Percentiles rank a stretch among this genome's conserved stretches.
Evolutionary conservation across 1,140 invertebrate genomes (phyloP).

Genomic region (Diorhabda elongata): DNA sequence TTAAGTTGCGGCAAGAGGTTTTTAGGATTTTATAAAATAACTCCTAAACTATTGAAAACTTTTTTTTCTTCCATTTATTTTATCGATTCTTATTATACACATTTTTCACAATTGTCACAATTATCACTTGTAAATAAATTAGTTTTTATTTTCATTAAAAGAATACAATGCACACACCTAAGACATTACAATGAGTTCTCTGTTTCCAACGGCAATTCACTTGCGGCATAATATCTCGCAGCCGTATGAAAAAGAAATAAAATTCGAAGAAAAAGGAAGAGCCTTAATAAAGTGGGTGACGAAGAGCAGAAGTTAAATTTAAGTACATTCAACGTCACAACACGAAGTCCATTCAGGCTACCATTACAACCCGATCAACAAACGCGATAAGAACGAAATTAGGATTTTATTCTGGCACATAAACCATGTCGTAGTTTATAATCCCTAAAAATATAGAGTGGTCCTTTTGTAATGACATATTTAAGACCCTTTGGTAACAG

Average conservation of each 20-base stretch:
- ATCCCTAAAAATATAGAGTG: conserved; percentile 2
- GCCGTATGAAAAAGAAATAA: conserved; percentile 1
- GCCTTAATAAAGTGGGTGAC: conserved; percentile 1
- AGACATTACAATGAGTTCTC: too few relatives aligned
- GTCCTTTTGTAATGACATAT: not conserved
- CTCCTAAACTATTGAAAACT: too few relatives aligned
- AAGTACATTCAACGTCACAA: not conserved
- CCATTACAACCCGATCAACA: conserved; percentile 1
- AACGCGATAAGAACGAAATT: not conserved
- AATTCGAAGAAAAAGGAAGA: not conserved
- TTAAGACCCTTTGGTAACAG: not conserved
- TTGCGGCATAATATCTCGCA: not conserved
- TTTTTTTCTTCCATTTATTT: too few relatives aligned
- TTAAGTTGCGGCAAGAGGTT: too few relatives aligned
- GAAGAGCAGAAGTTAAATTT: conserved; percentile 1
- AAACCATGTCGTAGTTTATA: not conserved
- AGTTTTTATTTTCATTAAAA: too few relatives aligned
- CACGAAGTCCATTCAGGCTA: not conserved
- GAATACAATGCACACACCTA: too few relatives aligned
- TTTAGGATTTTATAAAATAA: too few relatives aligned
- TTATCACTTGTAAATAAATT: too few relatives aligned
- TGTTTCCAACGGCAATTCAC: too few relatives aligned
- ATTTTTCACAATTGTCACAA: too few relatives aligned
- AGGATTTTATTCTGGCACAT: conserved; percentile 2
- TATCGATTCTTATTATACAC: too few relatives aligned